Base-by-base conservation (phyloP, 2,888 invertebrate species). In the Scelioninae gen. 1 region DNA sequence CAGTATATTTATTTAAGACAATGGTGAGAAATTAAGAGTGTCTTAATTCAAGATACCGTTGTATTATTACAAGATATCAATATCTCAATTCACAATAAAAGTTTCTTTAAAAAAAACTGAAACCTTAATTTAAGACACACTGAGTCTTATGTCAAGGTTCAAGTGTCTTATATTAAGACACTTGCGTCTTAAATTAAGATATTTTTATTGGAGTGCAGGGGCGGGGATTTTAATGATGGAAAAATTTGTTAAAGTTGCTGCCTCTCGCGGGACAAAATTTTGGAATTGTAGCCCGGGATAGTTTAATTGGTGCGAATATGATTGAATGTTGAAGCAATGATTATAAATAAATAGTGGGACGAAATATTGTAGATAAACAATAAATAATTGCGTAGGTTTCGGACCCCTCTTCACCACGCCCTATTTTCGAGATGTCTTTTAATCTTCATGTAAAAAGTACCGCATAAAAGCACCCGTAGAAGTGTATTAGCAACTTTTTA, bases 401-500 rank as follows among this genome's bases (percentile, higher is more conserved):
- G 63, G 79, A 71, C 69, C 80, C 85, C 83, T 85, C 77, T 85
- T 69, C 56, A 60, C 51, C 60, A 49, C 32, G 47, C 74, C 62
- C 74, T 62, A 53, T 60, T 13, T 71, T 55, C 58, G 15, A 68
- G 11, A 60, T 34, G 86, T 86, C 84, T 86, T 84, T 85, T 84
- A 84, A 83, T 85, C 83, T 84, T 87, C 65, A 84, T 87, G 87
- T 85, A 86, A 85, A 86, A 85, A 83, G 68, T 83, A 81, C 83
- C 72, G 84, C 83, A 83, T 85, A 77, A 84, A 78, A 78, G 85
- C 85, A 85, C 78, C 84, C 71, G 82, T 88, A 86, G 85, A 85
- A 87, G 83, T 86, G 86, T 86, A 85, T 74, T 85, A 85, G 84
- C 83, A 77, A 88, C 23, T 87, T 86, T 87, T 88, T 87, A 87